Conservation (phyloP, 2,113 vertebrate genomes). For the Eclectus roratus region DNA sequence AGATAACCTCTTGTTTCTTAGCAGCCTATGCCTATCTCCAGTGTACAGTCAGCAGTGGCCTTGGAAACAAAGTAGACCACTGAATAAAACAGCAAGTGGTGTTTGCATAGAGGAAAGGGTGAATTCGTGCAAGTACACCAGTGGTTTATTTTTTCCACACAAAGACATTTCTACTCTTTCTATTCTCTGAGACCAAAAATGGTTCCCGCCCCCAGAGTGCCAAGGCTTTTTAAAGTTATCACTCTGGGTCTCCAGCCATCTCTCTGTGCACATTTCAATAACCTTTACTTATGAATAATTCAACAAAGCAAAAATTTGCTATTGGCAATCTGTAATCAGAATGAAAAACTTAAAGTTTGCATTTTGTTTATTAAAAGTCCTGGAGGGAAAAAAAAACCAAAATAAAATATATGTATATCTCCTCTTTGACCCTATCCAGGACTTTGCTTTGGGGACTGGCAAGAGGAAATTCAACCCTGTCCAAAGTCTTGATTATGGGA, state of each 20-base stretch:
- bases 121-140: neutral
- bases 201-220: neutral
- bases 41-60: neutral
- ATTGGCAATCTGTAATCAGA: neutral
- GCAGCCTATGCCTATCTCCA: neutral
- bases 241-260: neutral
- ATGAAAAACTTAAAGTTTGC: neutral
- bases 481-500: neutral
- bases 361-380: neutral
- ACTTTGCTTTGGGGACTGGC: neutral
- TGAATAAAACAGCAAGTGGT: neutral
- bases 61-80: neutral
- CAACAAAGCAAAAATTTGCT: conserved; percentile 33
- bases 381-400: neutral
- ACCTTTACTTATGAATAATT: conserved; percentile 29
- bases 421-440: conserved; percentile 7
- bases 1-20: neutral
- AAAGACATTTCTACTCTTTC: neutral
- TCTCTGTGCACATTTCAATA: neutral
- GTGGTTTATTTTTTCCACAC: neutral
- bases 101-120: neutral
- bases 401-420: neutral
- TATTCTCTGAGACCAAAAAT: neutral
- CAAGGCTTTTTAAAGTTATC: neutral
- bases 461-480: neutral